A percentile compares a stretch with the other conserved stretches of the same genome.
Evolutionary conservation across 2,797 vertebrate species (phyloP).

Genomic region (Alauda arvensis): DNA sequence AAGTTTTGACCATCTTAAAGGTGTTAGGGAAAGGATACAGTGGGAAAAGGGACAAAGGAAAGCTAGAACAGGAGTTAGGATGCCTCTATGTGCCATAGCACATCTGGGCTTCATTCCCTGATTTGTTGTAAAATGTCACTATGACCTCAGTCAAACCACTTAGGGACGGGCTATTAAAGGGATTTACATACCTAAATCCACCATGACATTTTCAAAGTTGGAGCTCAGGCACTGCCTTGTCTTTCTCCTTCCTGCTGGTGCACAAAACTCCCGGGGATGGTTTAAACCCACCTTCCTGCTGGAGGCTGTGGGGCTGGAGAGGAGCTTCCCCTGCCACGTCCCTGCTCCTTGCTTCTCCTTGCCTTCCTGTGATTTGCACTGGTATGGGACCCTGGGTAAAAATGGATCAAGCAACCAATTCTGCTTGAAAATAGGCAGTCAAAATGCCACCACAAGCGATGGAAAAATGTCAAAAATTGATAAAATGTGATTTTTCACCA

Average conservation of each 20-base stretch:
- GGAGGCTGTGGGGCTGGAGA: neutral
- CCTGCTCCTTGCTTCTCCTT: neutral
- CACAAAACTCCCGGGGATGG: neutral
- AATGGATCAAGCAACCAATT: neutral
- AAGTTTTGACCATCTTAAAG: neutral
- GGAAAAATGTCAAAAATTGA: neutral
- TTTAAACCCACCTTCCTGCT: constrained; percentile 2
- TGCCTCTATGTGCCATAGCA: neutral
- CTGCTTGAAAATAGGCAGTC: neutral
- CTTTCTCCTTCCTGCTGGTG: neutral
- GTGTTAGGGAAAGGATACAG: neutral
- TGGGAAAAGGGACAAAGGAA: neutral
- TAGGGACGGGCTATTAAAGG: constrained; percentile 52
- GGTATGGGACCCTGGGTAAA: neutral
- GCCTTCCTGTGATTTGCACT: neutral
- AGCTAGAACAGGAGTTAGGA: neutral
- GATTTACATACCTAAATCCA: constrained; percentile 62
- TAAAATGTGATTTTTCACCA: neutral
- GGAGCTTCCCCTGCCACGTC: fast-evolving
- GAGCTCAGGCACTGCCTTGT: constrained; percentile 26
- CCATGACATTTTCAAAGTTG: constrained; percentile 61
- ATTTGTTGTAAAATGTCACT: constrained; percentile 41
- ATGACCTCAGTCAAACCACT: constrained; percentile 53
- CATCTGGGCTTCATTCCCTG: constrained; percentile 56
- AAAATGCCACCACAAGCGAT: neutral